Conservation (phyloP, 2,797 vertebrate species). For the Phoeniculus purpureus region DNA sequence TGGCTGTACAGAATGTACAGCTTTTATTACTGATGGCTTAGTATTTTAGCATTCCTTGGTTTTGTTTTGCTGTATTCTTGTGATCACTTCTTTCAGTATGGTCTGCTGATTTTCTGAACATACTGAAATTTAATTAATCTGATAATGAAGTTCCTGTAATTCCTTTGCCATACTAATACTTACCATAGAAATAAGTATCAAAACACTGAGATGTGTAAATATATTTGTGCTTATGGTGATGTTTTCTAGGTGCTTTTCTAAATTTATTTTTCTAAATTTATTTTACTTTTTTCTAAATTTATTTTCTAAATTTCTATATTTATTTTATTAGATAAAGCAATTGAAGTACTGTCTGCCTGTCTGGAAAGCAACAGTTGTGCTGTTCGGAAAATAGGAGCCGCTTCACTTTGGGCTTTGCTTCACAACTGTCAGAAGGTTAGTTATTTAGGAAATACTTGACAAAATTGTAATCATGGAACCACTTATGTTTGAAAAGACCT, state of each 20-base stretch:
- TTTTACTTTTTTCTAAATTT: not conserved
- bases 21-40: constrained; percentile 8
- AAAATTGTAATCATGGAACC: not conserved
- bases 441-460: not conserved
- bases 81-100: not conserved
- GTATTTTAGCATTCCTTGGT: not conserved
- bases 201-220: not conserved
- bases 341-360: constrained; percentile 82
- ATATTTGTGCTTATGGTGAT: not conserved
- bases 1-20: not conserved
- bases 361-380: constrained; percentile 83
- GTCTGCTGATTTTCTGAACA: not conserved
- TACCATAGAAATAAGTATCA: not conserved
- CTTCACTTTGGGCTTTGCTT: constrained; percentile 92
- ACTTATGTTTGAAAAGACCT: no score
- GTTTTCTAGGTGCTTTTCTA: not conserved
- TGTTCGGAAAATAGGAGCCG: constrained; percentile 87
- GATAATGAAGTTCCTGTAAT: not conserved
- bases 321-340: constrained; percentile 82
- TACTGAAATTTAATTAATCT: constrained; percentile 6
- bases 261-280: not conserved
- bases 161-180: not conserved
- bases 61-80: not conserved
- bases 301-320: not conserved
- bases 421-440: constrained; percentile 94